These are phyloP conservation scores for Periophthalmus magnuspinnatus DNA, from an alignment of 2,797 vertebrate species.

Conservation along the genomic window DNA sequence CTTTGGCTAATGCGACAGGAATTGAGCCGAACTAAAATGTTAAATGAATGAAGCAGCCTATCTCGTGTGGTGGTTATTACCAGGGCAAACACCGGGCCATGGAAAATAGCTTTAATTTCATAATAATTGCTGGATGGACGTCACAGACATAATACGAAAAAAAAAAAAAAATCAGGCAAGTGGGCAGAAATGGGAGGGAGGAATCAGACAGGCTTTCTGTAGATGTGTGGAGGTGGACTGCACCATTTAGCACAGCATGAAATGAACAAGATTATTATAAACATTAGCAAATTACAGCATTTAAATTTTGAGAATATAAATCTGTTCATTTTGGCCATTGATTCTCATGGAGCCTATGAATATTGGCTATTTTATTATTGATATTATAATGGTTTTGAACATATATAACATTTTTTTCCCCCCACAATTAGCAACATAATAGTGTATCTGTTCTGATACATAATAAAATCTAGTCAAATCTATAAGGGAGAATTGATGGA, in stretches of 20 bases:
- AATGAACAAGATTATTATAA: constrained; percentile 3
- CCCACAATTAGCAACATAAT: too few species aligned
- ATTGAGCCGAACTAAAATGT: constrained; percentile 86
- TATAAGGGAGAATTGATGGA: not conserved
- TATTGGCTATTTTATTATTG: not conserved
- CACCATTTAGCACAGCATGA: constrained; percentile 28
- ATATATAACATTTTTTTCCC: too few species aligned
- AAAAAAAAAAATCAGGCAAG: constrained; percentile 1
- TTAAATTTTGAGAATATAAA: not conserved
- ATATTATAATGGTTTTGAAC: too few species aligned
- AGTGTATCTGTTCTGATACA: too few species aligned
- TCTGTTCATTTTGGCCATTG: not conserved
- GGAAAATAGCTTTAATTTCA: constrained; percentile 82
- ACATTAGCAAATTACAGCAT: not conserved
- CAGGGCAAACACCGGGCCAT: constrained; percentile 70
- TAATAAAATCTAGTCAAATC: too few species aligned
- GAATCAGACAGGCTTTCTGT: constrained; percentile 12
- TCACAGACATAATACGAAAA: constrained; percentile 70
- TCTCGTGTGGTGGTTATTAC: constrained; percentile 72
- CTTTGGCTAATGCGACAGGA: constrained; percentile 86
- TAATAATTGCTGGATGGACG: constrained; percentile 77
- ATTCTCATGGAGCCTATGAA: not conserved
- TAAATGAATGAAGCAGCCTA: constrained; percentile 81
- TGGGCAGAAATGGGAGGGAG: constrained; percentile 4
- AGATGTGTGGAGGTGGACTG: constrained; percentile 27